These are phyloP conservation scores for Drosophila ananassae DNA, from an alignment of 1,140 invertebrate genomes.

Conservation along the genomic window DNA sequence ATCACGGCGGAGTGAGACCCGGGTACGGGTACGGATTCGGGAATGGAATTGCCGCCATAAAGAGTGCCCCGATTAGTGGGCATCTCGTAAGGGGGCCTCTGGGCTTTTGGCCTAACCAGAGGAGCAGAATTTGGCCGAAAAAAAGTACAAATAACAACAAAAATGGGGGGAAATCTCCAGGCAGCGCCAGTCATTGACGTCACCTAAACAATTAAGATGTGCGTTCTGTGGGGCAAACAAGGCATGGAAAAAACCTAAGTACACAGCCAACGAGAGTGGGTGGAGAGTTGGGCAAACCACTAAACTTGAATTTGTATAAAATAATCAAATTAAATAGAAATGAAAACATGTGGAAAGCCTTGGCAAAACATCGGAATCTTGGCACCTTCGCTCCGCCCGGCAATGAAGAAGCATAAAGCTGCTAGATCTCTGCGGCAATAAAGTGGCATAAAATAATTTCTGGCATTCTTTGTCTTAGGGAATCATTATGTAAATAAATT, in stretches of 20 bases:
- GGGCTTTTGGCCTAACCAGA: constrained; percentile 26
- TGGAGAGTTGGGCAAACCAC: constrained; percentile 23
- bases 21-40: constrained; percentile 8
- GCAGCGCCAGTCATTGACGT: constrained; percentile 63
- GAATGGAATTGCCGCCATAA: constrained; percentile 49
- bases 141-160: constrained; percentile 1
- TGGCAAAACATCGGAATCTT: constrained; percentile 75
- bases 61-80: constrained; percentile 33
- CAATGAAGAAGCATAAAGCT: constrained; percentile 20
- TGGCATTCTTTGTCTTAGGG: constrained; percentile 76
- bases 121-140: constrained; percentile 17
- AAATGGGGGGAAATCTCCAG: constrained; percentile 2
- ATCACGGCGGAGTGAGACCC: constrained; percentile 53
- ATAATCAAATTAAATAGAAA: constrained; percentile 70
- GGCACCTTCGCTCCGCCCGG: constrained; percentile 52
- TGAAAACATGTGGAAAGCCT: constrained; percentile 62
- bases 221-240: constrained; percentile 47
- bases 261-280: constrained; percentile 26
- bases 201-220: constrained; percentile 72
- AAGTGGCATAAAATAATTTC: constrained; percentile 79
- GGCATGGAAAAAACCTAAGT: constrained; percentile 67
- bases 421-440: constrained; percentile 58
- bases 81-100: constrained; percentile 61
- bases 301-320: constrained; percentile 71
- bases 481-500: constrained; percentile 82